phyloP scores from a whole-genome alignment of 2,888 invertebrate species.

The Cyaniris semiargus region DNA sequence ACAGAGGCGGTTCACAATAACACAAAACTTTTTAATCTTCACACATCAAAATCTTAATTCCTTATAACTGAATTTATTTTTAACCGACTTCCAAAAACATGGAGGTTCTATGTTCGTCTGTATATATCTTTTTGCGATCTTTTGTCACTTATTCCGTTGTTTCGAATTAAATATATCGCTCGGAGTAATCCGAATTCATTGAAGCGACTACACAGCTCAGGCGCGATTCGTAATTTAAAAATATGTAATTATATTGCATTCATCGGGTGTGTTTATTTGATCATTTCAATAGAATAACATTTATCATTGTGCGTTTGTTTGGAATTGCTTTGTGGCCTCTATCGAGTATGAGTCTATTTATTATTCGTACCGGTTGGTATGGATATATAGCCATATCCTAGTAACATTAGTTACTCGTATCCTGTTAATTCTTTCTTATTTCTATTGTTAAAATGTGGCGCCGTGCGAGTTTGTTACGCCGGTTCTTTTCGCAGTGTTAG shows the following conservation, averaged over 20 bases:
- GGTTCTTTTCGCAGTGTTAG: too few relatives aligned
- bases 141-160: neutral
- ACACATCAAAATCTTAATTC: neutral
- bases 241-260: slow-evolving; percentile 35
- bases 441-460: neutral
- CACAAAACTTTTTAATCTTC: slow-evolving; percentile 37
- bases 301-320: slow-evolving; percentile 37
- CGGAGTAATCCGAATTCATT: slow-evolving; percentile 3
- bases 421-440: neutral
- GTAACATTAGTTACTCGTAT: neutral
- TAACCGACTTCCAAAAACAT: too few relatives aligned
- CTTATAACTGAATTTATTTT: neutral
- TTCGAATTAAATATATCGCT: neutral
- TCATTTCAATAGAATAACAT: slow-evolving; percentile 34
- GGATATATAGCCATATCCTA: neutral
- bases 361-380: slow-evolving; percentile 10
- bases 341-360: slow-evolving; percentile 31
- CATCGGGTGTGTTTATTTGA: slow-evolving; percentile 34
- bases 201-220: slow-evolving; percentile 24
- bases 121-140: neutral
- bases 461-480: too few relatives aligned
- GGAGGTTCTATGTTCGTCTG: neutral
- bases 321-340: slow-evolving; percentile 35
- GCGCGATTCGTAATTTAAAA: slow-evolving; percentile 25
- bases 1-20: slow-evolving; percentile 46